Conservation (phyloP, 2,888 invertebrate species). For the Apomyelois bistriatella region DNA sequence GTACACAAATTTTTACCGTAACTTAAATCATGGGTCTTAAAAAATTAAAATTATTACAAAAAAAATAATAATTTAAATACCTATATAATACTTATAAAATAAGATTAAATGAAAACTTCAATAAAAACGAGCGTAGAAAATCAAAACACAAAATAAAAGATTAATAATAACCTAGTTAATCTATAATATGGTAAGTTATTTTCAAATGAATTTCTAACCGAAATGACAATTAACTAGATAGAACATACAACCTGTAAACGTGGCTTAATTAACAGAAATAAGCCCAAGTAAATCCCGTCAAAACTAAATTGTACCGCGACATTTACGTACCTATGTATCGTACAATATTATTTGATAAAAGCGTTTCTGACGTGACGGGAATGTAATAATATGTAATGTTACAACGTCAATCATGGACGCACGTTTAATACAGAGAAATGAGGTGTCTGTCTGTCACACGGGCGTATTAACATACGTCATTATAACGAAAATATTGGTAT, state of each 20-base stretch:
- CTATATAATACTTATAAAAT: too few relatives aligned
- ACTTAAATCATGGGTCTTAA: too few relatives aligned
- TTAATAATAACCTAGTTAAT: too few relatives aligned
- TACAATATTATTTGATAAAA: slow-evolving; percentile 66
- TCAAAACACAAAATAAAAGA: too few relatives aligned
- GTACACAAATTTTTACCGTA: too few relatives aligned
- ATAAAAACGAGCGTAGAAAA: too few relatives aligned
- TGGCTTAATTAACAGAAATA: slow-evolving; percentile 4
- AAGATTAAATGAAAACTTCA: too few relatives aligned
- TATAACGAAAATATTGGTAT: slow-evolving; percentile 18
- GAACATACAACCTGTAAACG: not conserved
- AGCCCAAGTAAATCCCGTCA: slow-evolving; percentile 42
- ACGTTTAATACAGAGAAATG: slow-evolving; percentile 51
- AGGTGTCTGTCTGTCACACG: slow-evolving; percentile 30
- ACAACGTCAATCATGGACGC: slow-evolving; percentile 55
- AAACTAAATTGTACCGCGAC: slow-evolving; percentile 61
- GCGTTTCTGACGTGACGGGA: slow-evolving; percentile 61
- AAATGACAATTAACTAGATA: not conserved
- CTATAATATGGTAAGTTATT: too few relatives aligned
- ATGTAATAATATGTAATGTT: slow-evolving; percentile 65
- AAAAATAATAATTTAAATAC: not conserved
- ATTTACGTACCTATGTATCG: slow-evolving; percentile 55
- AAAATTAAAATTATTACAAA: not conserved
- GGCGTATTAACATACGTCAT: slow-evolving; percentile 28
- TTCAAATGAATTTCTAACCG: too few relatives aligned